Base-by-base conservation (phyloP, 2,888 invertebrate genomes). In the Criorhina ranunculi region DNA sequence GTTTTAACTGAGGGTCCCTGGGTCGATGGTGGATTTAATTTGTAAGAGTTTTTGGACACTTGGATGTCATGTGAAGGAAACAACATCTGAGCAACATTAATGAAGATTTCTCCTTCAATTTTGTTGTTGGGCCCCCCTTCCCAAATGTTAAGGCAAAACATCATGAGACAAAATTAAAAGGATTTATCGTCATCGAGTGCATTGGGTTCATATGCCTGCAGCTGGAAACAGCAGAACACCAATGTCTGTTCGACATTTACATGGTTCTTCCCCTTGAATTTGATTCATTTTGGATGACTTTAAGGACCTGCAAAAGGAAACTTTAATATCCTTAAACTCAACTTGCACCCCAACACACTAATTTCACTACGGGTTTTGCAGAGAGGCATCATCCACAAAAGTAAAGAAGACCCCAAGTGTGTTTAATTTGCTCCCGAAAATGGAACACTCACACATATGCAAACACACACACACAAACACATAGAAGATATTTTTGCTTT, bases 1-100 rank as follows among this genome's bases (percentile, higher is more conserved):
- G 57, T 83, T 55, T 69, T 31, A 37, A 55, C 37, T 53, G 46
- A 62, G 73, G 79, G 75, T 79, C 62, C 17, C 59, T n/a, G 53
- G 73, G 59, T 85, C 60, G 75, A 75, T 76, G 80, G 80, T 76
- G 80, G 85, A 85, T 85, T 76, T 85, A 85, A 85, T 85, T 85
- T 85, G 80, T 85, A 66, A 85, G 70, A 80, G 53, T 76, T 85
- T 75, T 69, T 15, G 75, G 75, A 75, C 75, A 76, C 76, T 76
- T 70, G 60, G 73, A 73, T 60, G 80, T 70, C 80, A 80, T 76
- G 75, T 69, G 70, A 42, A 57, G 69, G 64, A 67, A 51, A 66
- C 51, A 64, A 59, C 76, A 76, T 81, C 51, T 60, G 83, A 75
- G 49, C 40, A 35, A 19, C 64, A 51, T 72, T 82, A 82, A 82